Evolutionary conservation across 2,113 vertebrate species (phyloP), one percentile per base, ranked within the genome.

Genomic region (Rissa tridactyla): DNA sequence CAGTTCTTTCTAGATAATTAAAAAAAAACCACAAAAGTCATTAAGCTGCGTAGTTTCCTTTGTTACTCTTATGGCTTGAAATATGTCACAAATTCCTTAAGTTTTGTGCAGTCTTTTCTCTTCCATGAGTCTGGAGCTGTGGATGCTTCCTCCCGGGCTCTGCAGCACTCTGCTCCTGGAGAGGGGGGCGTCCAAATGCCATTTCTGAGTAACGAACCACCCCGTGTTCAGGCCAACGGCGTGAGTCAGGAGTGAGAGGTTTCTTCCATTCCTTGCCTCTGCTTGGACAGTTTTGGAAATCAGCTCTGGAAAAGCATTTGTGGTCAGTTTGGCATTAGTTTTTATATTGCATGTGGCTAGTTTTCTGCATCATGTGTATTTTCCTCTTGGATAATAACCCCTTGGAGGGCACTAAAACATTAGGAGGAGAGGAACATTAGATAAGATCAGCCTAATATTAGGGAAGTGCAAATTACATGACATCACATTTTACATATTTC

Each of bases 221-320:
- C 6, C 32, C 0, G 0, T 40, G 25, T 69, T 71, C 49, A 52
- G 84, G 88, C 86, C 90, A 95, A 2, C 15, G 52, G n/a, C 0
- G 0, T 95, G 95, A 97, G 73, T 97, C 89, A 95, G 70, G 81
- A 85, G 36, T 76, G 83, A 92, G 70, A 65, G 92, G 23, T 51
- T 87, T 91, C 81, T 97, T 94, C 90, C 51, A 2, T 69, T 93
- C 72, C 90, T 82, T 75, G 27, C 54, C 73, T 91, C 40, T 0
- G 0, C 86, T 91, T 86, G 57, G 52, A 71, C 10, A 11, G 32
- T 58, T 76, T 61, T 69, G 88, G 49, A 88, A 93, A 54, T 44
- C 58, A 15, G 54, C 42, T 82, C 91, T 91, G 84, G 84, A 73
- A 92, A 97, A 91, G 38, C 32, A 66, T 87, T 79, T 72, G 54